Conservation (phyloP, 1,140 invertebrate species). For the Pseudomyrmex concolor region DNA sequence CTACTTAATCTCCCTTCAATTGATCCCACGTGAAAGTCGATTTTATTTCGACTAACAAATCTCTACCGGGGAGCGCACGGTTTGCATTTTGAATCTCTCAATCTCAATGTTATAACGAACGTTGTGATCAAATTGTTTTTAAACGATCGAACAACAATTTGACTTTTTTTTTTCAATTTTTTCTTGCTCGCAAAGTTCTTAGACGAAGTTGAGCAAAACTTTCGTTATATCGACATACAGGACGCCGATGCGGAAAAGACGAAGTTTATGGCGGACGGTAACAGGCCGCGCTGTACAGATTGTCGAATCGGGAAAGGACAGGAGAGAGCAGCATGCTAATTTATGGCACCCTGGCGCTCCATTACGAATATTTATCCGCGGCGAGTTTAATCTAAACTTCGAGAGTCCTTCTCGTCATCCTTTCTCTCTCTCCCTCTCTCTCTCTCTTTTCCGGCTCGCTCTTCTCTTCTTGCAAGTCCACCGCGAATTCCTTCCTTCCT, state of each 20-base stretch:
- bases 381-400: conserved; percentile 86
- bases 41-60: conserved; percentile 14
- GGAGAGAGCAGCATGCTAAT: conserved; percentile 82
- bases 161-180: neutral
- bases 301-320: conserved; percentile 75
- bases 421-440: conserved; percentile 53
- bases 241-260: conserved; percentile 60
- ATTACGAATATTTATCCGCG: conserved; percentile 86
- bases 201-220: conserved; percentile 52
- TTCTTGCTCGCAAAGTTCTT: neutral
- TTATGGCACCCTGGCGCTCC: conserved; percentile 85
- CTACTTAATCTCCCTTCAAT: conserved; percentile 68
- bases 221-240: conserved; percentile 57
- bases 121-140: neutral
- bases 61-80: neutral
- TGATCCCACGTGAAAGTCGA: conserved; percentile 9
- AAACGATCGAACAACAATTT: neutral
- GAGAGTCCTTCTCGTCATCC: conserved; percentile 77
- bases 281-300: conserved; percentile 67
- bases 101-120: neutral
- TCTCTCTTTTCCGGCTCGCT: neutral
- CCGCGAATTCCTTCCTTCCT: conserved; percentile 47
- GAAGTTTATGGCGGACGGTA: conserved; percentile 67
- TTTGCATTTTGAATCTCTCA: neutral
- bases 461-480: conserved; percentile 43